Percentiles rank a stretch among this genome's conserved stretches.
Conservation (phyloP, 2,888 invertebrate species). For the Drosophila vallismaia region DNA sequence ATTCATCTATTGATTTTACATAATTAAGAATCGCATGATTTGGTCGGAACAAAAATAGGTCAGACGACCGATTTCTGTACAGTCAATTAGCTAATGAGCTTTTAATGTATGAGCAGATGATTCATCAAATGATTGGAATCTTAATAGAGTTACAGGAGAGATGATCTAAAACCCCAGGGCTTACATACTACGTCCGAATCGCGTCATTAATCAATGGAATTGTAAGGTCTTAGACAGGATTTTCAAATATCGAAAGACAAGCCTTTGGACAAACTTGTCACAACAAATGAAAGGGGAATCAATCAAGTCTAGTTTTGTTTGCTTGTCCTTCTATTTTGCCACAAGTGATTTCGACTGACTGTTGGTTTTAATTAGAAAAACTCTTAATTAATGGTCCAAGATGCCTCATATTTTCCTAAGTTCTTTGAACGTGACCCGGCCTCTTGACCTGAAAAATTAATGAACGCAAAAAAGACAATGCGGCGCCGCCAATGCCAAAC, state of each 20-base stretch:
- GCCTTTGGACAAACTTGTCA: constrained; percentile 40
- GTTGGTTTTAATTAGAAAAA: constrained; percentile 48
- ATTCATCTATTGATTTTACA: constrained; percentile 65
- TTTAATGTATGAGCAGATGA: constrained; percentile 9
- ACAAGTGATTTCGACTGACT: background rate
- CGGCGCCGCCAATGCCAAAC: constrained; percentile 4
- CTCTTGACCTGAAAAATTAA: constrained; percentile 62
- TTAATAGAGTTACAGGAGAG: constrained; percentile 1
- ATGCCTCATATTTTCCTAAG: constrained; percentile 48
- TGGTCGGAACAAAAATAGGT: constrained; percentile 43
- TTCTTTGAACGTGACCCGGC: constrained; percentile 51
- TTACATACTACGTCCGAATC: background rate
- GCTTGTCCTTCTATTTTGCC: constrained; percentile 6
- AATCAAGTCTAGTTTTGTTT: constrained; percentile 51
- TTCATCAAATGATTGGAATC: background rate
- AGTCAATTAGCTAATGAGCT: constrained; percentile 15
- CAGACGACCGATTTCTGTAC: constrained; percentile 17
- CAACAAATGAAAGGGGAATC: constrained; percentile 56
- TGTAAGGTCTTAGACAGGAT: constrained; percentile 15
- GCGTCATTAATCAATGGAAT: constrained; percentile 17
- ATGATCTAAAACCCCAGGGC: constrained; percentile 1
- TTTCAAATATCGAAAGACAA: constrained; percentile 16
- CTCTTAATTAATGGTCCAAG: constrained; percentile 61
- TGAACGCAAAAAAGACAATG: constrained; percentile 46
- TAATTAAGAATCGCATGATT: constrained; percentile 59